phyloP scores from a whole-genome alignment of 2,888 invertebrate genomes.

The Mimas tiliae region DNA sequence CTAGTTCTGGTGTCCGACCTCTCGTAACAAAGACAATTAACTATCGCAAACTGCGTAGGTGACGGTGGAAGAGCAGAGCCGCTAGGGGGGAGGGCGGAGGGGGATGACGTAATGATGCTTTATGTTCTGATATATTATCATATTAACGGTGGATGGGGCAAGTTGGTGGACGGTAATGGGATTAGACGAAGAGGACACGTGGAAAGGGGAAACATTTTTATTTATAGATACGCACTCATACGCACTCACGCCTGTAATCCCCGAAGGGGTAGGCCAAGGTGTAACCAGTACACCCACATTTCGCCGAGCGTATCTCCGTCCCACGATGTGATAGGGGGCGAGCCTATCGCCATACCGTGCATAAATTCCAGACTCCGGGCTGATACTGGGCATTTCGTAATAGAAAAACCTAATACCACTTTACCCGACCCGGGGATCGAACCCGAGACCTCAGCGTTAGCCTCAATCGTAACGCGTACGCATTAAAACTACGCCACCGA shows the following conservation, averaged over 20 bases:
- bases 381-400: too few relatives aligned
- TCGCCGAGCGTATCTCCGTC: too few relatives aligned
- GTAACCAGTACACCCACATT: too few relatives aligned
- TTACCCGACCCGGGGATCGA: too few relatives aligned
- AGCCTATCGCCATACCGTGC: too few relatives aligned
- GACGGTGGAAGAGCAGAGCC: constrained; percentile 29
- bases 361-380: too few relatives aligned
- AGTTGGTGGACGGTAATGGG: constrained; percentile 35
- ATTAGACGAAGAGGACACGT: constrained; percentile 35
- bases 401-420: too few relatives aligned
- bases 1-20: constrained; percentile 14
- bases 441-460: too few relatives aligned
- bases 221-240: not conserved
- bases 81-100: constrained; percentile 25
- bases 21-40: constrained; percentile 21
- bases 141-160: constrained; percentile 44
- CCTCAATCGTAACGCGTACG: too few relatives aligned
- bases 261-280: too few relatives aligned
- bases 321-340: not conserved
- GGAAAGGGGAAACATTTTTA: not conserved
- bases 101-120: constrained; percentile 66
- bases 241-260: too few relatives aligned
- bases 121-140: constrained; percentile 68
- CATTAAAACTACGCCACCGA: too few relatives aligned
- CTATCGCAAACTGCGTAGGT: constrained; percentile 19